Percentiles rank a stretch among this genome's conserved stretches.
These are phyloP conservation scores for Microcebus lehilahytsara DNA, from an alignment of 2,113 vertebrate species.

Conservation along the genomic window DNA sequence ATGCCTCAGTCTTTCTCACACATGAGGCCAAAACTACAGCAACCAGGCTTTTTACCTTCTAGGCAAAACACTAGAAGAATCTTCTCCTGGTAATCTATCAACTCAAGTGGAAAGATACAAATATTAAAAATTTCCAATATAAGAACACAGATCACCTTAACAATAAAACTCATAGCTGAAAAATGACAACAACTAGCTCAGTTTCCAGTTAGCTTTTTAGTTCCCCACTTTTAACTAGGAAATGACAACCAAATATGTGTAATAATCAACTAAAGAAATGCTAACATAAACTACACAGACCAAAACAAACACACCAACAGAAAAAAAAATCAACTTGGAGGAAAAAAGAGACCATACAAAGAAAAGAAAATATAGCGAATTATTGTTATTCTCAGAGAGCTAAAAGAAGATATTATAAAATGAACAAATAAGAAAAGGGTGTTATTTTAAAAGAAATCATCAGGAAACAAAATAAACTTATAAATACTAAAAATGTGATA, in stretches of 20 bases:
- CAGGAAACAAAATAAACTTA: slow-evolving; percentile 19
- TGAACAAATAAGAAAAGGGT: not conserved
- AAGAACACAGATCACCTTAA: slow-evolving; percentile 17
- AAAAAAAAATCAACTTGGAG: slow-evolving; percentile 10
- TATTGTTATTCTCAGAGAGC: not conserved
- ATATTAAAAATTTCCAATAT: not conserved
- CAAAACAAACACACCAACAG: not conserved
- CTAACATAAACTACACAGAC: slow-evolving; percentile 31
- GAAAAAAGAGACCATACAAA: not conserved
- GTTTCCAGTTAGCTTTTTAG: not conserved
- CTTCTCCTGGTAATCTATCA: slow-evolving; percentile 2
- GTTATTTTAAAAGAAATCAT: slow-evolving; percentile 9
- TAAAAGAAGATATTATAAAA: slow-evolving; percentile 26
- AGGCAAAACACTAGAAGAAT: not conserved
- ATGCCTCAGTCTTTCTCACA: not conserved
- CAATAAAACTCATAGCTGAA: not conserved
- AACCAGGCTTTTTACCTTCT: not conserved
- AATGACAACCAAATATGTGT: not conserved
- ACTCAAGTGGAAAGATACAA: not conserved
- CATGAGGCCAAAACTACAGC: not conserved
- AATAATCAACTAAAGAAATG: not conserved
- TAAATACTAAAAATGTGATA: not conserved
- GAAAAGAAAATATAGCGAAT: slow-evolving; percentile 12
- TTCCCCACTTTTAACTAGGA: slow-evolving; percentile 7
- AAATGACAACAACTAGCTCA: not conserved